Evolutionary conservation across 2,113 vertebrate species (phyloP).

Genomic region (Paradoxurus hermaphroditus): DNA sequence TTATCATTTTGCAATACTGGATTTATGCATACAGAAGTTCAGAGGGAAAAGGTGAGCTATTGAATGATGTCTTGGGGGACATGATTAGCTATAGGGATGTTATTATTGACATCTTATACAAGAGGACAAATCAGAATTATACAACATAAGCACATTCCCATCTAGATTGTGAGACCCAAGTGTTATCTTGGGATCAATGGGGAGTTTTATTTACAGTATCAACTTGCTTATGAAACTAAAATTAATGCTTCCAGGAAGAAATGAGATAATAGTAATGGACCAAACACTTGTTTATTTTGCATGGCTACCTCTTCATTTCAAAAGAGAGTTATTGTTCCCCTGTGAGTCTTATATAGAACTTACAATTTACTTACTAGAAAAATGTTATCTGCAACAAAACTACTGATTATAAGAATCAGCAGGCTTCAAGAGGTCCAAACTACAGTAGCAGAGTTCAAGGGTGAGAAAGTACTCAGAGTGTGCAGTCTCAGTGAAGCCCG

Average conservation of each 20-base stretch:
- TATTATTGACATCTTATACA: slow-evolving; percentile 59
- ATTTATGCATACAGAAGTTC: slow-evolving; percentile 7
- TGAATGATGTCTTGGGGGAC: slow-evolving; percentile 31
- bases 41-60: neutral
- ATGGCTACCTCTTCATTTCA: slow-evolving; percentile 41
- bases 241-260: slow-evolving; percentile 34
- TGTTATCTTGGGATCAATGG: slow-evolving; percentile 33
- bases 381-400: neutral
- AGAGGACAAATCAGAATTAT: slow-evolving; percentile 45
- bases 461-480: too few relatives aligned
- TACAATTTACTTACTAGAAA: slow-evolving; percentile 63
- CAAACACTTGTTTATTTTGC: slow-evolving; percentile 43
- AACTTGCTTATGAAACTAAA: slow-evolving; percentile 29
- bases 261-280: neutral
- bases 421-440: slow-evolving; percentile 18
- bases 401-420: slow-evolving; percentile 60
- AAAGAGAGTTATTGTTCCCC: slow-evolving; percentile 27
- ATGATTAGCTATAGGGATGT: slow-evolving; percentile 48
- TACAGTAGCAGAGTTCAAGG: neutral
- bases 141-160: slow-evolving; percentile 45
- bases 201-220: slow-evolving; percentile 61
- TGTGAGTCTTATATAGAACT: slow-evolving; percentile 18
- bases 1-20: neutral
- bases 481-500: neutral
- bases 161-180: slow-evolving; percentile 52